phyloP scores from a whole-genome alignment of 1,140 invertebrate species.

The Agrilus planipennis region DNA sequence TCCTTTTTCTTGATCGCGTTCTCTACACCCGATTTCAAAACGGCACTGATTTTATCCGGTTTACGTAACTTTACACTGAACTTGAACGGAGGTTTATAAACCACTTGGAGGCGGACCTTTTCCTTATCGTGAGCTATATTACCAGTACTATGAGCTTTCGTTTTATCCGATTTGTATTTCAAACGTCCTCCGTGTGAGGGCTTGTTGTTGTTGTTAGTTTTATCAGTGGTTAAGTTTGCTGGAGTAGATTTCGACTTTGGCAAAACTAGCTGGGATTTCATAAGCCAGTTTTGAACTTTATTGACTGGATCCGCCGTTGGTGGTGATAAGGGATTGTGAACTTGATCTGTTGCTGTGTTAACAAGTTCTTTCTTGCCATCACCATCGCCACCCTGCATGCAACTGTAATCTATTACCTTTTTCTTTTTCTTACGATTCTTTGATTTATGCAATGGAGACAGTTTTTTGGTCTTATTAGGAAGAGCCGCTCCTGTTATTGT shows the following conservation, averaged over 20 bases:
- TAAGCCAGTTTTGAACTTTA: slow-evolving; percentile 73
- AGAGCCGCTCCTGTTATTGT: no score
- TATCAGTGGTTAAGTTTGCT: slow-evolving; percentile 42
- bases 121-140: slow-evolving; percentile 43
- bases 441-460: slow-evolving; percentile 31
- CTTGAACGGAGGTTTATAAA: slow-evolving; percentile 75
- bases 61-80: slow-evolving; percentile 70
- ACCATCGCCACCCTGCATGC: slow-evolving; percentile 42
- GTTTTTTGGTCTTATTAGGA: slow-evolving; percentile 29
- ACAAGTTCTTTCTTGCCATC: slow-evolving; percentile 29
- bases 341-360: slow-evolving; percentile 19
- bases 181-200: slow-evolving; percentile 29
- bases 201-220: slow-evolving; percentile 25
- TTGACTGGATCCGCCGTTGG: slow-evolving; percentile 55
- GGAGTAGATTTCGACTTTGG: slow-evolving; percentile 64
- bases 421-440: slow-evolving; percentile 45
- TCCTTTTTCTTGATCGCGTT: slow-evolving; percentile 13
- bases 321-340: slow-evolving; percentile 27
- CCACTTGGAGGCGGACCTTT: slow-evolving; percentile 63
- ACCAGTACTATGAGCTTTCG: slow-evolving; percentile 33
- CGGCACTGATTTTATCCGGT: slow-evolving; percentile 43
- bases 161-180: slow-evolving; percentile 29
- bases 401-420: slow-evolving; percentile 69
- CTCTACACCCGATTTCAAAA: slow-evolving; percentile 12
- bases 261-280: slow-evolving; percentile 49